A percentile compares a stretch with the other conserved stretches of the same genome.
Evolutionary conservation across 2,888 invertebrate species (phyloP).

Genomic region (Drosophila kuntzei): DNA sequence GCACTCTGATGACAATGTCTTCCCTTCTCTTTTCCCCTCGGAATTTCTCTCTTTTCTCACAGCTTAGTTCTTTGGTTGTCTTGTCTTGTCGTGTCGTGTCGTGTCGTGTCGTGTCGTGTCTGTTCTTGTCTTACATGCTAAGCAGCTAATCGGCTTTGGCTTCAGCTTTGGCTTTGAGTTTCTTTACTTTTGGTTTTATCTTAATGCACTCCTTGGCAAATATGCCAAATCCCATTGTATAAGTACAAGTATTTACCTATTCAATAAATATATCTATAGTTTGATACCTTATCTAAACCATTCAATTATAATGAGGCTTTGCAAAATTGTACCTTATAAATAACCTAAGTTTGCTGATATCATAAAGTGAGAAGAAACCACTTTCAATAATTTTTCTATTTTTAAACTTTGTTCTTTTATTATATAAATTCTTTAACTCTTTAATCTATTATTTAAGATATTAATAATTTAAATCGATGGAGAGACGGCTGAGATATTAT

Average conservation of each 20-base stretch:
- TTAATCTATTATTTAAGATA: neutral
- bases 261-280: neutral
- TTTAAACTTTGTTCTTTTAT: too few species aligned
- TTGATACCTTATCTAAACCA: too few species aligned
- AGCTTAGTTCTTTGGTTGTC: constrained; percentile 18
- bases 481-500: neutral
- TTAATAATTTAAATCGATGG: too few species aligned
- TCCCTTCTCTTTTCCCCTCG: neutral
- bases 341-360: too few species aligned
- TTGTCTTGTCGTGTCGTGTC: constrained; percentile 39
- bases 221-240: constrained; percentile 8
- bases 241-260: neutral
- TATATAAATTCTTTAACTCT: neutral
- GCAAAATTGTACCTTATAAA: too few species aligned
- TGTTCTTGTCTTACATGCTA: constrained; percentile 57
- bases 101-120: constrained; percentile 38
- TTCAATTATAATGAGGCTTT: constrained; percentile 14
- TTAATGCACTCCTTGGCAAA: constrained; percentile 52
- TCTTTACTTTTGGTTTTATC: constrained; percentile 27
- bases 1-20: constrained; percentile 46
- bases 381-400: too few species aligned
- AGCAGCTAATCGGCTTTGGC: constrained; percentile 72
- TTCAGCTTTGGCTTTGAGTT: constrained; percentile 56
- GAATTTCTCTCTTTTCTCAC: neutral
- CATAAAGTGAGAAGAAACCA: too few species aligned